Percentiles rank a stretch among this genome's conserved stretches.
phyloP scores from a whole-genome alignment of 2,888 invertebrate genomes.

The Drosophila neotestacea region DNA sequence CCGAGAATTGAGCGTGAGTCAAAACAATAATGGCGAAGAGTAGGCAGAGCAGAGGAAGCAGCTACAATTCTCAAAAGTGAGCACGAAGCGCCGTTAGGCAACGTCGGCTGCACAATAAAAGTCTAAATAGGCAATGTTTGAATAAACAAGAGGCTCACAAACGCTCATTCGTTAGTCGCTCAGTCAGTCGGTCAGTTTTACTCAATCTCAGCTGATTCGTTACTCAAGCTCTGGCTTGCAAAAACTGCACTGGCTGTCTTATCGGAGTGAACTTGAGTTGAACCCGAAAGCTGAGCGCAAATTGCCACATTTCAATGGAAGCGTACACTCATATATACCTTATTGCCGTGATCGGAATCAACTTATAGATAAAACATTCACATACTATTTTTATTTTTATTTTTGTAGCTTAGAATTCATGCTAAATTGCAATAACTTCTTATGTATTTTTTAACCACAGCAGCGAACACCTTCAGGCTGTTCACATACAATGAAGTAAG shows the following conservation, averaged over 20 bases:
- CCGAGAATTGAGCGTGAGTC: conserved; percentile 60
- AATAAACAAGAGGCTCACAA: conserved; percentile 40
- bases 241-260: conserved; percentile 51
- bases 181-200: conserved; percentile 19
- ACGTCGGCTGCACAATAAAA: conserved; percentile 52
- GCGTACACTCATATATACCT: conserved; percentile 31
- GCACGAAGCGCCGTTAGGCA: conserved; percentile 59
- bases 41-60: conserved; percentile 27
- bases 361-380: conserved; percentile 43
- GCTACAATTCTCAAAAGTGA: conserved; percentile 39
- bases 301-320: conserved; percentile 42
- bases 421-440: too few species aligned
- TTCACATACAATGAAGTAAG: conserved; percentile 1
- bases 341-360: conserved; percentile 37
- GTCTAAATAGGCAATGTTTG: conserved; percentile 39
- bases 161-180: conserved; percentile 15
- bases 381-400: background rate
- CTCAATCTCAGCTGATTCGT: conserved; percentile 58
- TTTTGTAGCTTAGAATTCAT: too few species aligned
- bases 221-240: conserved; percentile 50
- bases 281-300: conserved; percentile 43
- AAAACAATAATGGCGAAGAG: conserved; percentile 2
- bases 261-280: conserved; percentile 50
- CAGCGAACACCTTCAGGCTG: too few species aligned
- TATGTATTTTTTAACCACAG: too few species aligned